These are phyloP conservation scores for Tenthredo mesomela DNA, from an alignment of 2,888 invertebrate genomes.

Conservation along the genomic window DNA sequence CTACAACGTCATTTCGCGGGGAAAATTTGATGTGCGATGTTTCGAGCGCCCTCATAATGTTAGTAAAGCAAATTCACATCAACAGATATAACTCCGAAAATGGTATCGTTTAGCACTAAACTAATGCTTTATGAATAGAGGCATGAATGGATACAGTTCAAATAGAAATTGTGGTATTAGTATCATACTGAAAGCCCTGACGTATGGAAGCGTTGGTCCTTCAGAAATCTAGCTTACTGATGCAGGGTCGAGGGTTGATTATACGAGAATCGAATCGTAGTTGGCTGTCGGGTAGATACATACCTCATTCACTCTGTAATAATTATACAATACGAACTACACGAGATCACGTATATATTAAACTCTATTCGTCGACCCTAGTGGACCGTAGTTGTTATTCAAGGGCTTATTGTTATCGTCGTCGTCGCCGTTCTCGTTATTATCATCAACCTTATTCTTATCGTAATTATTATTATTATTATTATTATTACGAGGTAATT, in stretches of 20 bases:
- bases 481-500: background rate
- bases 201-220: background rate
- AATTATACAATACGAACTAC: background rate
- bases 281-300: slow-evolving; percentile 12
- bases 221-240: slow-evolving; percentile 9
- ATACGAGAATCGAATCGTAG: slow-evolving; percentile 20
- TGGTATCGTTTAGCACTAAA: background rate
- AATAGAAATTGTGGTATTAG: background rate
- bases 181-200: background rate
- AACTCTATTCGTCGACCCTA: background rate
- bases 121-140: background rate
- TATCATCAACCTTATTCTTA: background rate
- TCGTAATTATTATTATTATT: background rate
- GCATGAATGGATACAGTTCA: background rate
- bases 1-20: too few relatives aligned
- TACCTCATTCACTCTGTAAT: slow-evolving; percentile 7
- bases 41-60: background rate
- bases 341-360: background rate
- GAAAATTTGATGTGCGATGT: too few relatives aligned
- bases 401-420: slow-evolving; percentile 25
- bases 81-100: background rate
- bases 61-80: background rate
- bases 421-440: background rate
- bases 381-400: slow-evolving; percentile 4
- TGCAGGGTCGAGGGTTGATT: slow-evolving; percentile 1